These are phyloP conservation scores for Ametastegia equiseti DNA, from an alignment of 2,888 invertebrate genomes.

Conservation along the genomic window DNA sequence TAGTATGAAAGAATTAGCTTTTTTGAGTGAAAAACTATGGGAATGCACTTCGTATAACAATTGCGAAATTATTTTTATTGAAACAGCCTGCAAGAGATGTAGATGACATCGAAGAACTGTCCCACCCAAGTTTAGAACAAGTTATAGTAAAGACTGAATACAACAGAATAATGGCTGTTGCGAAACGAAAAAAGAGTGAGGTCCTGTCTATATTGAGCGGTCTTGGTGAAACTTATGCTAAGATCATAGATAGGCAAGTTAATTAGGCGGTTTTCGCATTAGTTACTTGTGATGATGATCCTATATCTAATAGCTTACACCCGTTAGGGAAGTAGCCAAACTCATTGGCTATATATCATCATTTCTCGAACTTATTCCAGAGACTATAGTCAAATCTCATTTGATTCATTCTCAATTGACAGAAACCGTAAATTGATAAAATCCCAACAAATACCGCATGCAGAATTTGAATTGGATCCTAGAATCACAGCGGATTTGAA, in stretches of 20 bases:
- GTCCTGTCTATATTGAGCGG: slow-evolving; percentile 78
- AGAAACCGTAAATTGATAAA: slow-evolving; percentile 80
- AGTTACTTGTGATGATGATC: too few relatives aligned
- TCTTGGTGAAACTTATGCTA: slow-evolving; percentile 80
- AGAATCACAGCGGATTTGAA: slow-evolving; percentile 82
- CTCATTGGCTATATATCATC: too few relatives aligned
- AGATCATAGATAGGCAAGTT: slow-evolving; percentile 78
- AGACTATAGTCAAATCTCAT: slow-evolving; percentile 43
- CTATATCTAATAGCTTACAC: too few relatives aligned
- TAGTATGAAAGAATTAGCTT: background rate
- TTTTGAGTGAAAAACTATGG: background rate
- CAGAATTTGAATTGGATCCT: slow-evolving; percentile 83
- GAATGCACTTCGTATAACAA: background rate
- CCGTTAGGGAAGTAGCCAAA: too few relatives aligned
- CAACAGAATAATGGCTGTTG: slow-evolving; percentile 80
- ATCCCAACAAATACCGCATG: slow-evolving; percentile 79
- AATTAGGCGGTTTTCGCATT: too few relatives aligned
- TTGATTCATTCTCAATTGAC: slow-evolving; percentile 31
- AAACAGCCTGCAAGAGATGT: slow-evolving; percentile 57
- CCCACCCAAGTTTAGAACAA: slow-evolving; percentile 80
- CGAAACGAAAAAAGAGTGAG: slow-evolving; percentile 81
- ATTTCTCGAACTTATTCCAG: background rate
- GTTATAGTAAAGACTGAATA: slow-evolving; percentile 83
- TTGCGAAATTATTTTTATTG: slow-evolving; percentile 49
- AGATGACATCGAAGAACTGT: slow-evolving; percentile 73